Conservation (phyloP, 2,888 invertebrate genomes). For the Hyppa rectilinea region DNA sequence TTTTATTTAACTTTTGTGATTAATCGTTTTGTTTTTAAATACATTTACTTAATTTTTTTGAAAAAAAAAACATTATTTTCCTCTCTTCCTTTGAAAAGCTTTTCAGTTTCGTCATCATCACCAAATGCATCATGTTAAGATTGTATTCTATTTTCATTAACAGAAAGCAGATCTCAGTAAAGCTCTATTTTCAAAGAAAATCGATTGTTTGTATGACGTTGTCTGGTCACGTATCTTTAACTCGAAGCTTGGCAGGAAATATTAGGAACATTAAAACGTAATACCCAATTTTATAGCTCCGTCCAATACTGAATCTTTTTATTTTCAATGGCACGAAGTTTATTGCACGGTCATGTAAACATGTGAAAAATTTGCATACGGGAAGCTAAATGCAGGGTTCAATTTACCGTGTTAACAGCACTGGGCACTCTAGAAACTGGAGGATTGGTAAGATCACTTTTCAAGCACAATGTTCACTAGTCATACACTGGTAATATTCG, state of each 20-base stretch:
- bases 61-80: constrained; percentile 19
- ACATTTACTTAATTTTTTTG: constrained; percentile 26
- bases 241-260: constrained; percentile 65
- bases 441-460: constrained; percentile 47
- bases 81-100: neutral
- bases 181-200: constrained; percentile 27
- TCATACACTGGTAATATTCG: constrained; percentile 66
- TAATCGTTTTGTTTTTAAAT: constrained; percentile 58
- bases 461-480: constrained; percentile 56
- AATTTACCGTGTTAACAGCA: constrained; percentile 49
- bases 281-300: constrained; percentile 62
- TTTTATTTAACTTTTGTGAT: constrained; percentile 60
- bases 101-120: constrained; percentile 13
- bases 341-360: constrained; percentile 64
- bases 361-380: constrained; percentile 35
- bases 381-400: constrained; percentile 14
- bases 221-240: constrained; percentile 54
- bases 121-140: constrained; percentile 28
- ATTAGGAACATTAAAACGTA: constrained; percentile 66
- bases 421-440: constrained; percentile 37
- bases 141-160: constrained; percentile 29
- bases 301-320: constrained; percentile 59
- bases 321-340: constrained; percentile 60
- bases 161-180: constrained; percentile 26
- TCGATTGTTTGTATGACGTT: constrained; percentile 57